phyloP scores from a whole-genome alignment of 1,140 invertebrate species.

The Trypoxylus dichotomus region DNA sequence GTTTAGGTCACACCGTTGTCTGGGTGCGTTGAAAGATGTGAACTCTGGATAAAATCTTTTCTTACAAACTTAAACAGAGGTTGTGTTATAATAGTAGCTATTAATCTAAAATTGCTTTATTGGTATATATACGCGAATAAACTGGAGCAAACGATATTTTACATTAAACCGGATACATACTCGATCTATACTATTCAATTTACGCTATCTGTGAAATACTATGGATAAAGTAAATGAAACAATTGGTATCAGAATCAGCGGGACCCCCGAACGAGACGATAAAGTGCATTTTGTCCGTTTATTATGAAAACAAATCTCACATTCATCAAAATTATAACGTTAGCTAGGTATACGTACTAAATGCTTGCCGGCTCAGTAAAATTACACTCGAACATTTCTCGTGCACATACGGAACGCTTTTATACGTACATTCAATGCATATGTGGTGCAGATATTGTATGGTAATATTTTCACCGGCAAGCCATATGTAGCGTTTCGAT shows the following conservation, averaged over 20 bases:
- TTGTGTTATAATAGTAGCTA: no score
- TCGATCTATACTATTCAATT: no score
- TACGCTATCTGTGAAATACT: no score
- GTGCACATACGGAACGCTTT: neutral
- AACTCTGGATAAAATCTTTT: no score
- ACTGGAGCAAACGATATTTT: no score
- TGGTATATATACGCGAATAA: no score
- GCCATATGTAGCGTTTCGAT: neutral
- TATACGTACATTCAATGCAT: neutral
- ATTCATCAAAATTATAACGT: neutral
- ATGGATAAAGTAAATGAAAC: neutral
- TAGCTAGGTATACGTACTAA: neutral
- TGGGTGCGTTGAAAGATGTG: no score
- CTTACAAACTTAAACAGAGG: no score
- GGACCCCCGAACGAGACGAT: neutral
- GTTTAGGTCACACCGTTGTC: no score
- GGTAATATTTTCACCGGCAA: neutral
- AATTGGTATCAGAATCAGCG: neutral
- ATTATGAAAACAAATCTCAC: neutral
- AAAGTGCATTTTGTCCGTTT: neutral
- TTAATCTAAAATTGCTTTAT: no score
- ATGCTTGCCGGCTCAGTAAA: neutral
- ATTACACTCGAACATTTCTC: neutral
- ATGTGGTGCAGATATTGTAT: neutral
- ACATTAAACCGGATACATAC: no score